Evolutionary conservation across 2,888 invertebrate species (phyloP), one percentile per base, ranked within the genome.

Genomic region (Rugalucina vietnamica): DNA sequence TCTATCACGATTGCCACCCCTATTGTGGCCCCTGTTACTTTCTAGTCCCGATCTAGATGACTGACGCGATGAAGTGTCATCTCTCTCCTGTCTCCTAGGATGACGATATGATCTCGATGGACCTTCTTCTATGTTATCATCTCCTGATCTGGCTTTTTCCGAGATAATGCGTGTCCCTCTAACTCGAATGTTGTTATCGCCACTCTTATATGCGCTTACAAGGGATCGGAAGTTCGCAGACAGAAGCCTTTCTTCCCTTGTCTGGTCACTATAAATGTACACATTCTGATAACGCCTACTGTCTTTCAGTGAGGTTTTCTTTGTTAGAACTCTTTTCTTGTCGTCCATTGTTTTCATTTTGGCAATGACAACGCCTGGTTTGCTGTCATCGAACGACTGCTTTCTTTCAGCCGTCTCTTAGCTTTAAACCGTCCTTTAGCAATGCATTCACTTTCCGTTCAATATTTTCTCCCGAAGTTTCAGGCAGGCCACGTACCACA

Each of bases 181-280:
- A 12, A 73, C 73, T n/a, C 43, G 39, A 21, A 73, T 29, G 27
- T 73, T 73, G 8, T 36, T 29, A 37, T 73, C 39, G 10, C 73
- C 73, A 14, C 12, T 73, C n/a, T 73, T 73, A 12, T 27, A 14
- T 2, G 73, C 73, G 32, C 49, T 73, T 2, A 73, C 49, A 3
- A 73, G 14, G 10, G 49, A 3, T 1, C 73, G 39, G n/a, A 73
- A n/a, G 43, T 73, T 73, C 24, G 73, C n/a, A 18, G 73, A 43
- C 4, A 73, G 43, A 1, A n/a, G 49, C n/a, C 73, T 12, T 49
- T 73, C 73, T 43, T 73, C 73, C 32, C 39, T 73, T 24, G 24
- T 73, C 27, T 73, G 73, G 29, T 73, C 73, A 29, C 49, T 39
- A 32, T 73, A 49, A 4, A 73, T 73, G 32, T 49, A 73, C 2